Percentiles rank a stretch among this genome's conserved stretches.
phyloP scores from a whole-genome alignment of 1,140 invertebrate species.

The Wasmannia auropunctata region DNA sequence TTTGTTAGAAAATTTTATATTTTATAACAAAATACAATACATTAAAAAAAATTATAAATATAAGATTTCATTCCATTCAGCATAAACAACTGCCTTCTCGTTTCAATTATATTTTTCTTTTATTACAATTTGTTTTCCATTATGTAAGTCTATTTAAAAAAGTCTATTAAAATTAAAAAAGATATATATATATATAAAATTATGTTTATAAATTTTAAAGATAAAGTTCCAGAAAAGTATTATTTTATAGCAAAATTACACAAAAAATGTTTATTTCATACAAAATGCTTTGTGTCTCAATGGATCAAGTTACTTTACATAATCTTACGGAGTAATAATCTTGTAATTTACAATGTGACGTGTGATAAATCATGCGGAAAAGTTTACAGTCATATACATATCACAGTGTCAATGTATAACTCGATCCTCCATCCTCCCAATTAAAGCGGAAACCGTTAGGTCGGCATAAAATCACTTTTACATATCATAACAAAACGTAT shows the following conservation, averaged over 20 bases:
- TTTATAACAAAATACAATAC: background rate
- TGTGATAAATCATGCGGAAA: conserved; percentile 25
- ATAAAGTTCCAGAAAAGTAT: background rate
- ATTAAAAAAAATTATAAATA: background rate
- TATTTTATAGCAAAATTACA: conserved; percentile 16
- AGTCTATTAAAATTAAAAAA: background rate
- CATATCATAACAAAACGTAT: background rate
- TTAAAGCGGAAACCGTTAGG: conserved; percentile 2
- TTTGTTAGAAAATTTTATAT: background rate
- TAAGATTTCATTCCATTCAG: background rate
- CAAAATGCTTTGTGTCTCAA: conserved; percentile 27
- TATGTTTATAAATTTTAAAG: background rate
- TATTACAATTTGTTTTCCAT: background rate
- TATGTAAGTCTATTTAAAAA: background rate
- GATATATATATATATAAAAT: conserved; percentile 1
- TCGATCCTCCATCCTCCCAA: conserved; percentile 33
- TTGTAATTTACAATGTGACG: conserved; percentile 6
- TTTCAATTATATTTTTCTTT: background rate
- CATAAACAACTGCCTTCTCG: background rate
- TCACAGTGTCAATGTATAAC: conserved; percentile 70
- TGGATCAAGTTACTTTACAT: conserved; percentile 40
- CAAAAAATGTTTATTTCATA: background rate
- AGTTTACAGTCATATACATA: conserved; percentile 72
- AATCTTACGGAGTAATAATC: conserved; percentile 11
- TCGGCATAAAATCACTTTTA: conserved; percentile 27